These are phyloP conservation scores for Spinus pinus DNA, from an alignment of 2,797 vertebrate genomes.

Conservation along the genomic window DNA sequence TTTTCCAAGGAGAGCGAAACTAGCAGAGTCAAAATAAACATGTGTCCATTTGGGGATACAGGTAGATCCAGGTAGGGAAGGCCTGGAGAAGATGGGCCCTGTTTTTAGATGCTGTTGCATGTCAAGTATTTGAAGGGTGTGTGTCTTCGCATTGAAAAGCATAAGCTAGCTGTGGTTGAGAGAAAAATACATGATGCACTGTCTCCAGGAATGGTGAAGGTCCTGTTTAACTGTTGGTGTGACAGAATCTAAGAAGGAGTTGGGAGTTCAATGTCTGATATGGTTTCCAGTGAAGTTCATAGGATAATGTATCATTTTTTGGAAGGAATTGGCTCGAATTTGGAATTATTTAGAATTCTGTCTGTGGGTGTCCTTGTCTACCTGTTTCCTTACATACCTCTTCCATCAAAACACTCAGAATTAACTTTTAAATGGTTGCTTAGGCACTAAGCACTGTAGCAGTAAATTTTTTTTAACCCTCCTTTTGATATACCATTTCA, in stretches of 20 bases:
- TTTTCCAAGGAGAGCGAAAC: background rate
- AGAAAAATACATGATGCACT: background rate
- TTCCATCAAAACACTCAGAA: background rate
- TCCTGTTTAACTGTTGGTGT: background rate
- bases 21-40: background rate
- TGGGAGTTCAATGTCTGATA: background rate
- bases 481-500: constrained; percentile 19
- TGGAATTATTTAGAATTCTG: background rate
- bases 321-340: background rate
- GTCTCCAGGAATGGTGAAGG: background rate
- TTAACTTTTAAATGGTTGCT: background rate
- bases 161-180: background rate
- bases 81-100: background rate
- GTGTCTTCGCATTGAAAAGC: background rate
- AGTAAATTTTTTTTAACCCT: background rate
- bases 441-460: background rate
- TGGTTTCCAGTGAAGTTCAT: background rate
- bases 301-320: background rate
- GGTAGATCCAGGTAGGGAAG: background rate
- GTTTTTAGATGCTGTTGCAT: background rate
- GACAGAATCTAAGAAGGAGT: background rate
- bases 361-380: background rate
- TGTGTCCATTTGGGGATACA: background rate
- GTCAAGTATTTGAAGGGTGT: background rate
- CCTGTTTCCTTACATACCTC: background rate